Evolutionary conservation across 2,888 invertebrate species (phyloP).

Genomic region (Dasysyrphus tricinctus): DNA sequence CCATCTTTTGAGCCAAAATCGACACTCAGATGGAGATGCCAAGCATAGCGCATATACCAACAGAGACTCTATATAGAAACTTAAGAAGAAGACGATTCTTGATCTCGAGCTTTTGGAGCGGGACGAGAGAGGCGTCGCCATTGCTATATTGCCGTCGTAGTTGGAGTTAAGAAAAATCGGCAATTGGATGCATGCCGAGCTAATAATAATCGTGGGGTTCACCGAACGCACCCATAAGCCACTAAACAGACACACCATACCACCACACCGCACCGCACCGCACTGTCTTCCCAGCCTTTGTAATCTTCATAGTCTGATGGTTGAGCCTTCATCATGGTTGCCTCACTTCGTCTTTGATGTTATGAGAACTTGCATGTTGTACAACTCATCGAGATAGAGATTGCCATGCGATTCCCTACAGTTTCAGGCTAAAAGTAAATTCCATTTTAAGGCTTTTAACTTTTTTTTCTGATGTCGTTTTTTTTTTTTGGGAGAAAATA

Average conservation of each 20-base stretch:
- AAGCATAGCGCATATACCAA: neutral
- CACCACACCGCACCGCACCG: neutral
- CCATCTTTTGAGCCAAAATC: conserved; percentile 51
- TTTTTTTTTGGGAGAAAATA: conserved; percentile 44
- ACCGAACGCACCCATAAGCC: conserved; percentile 84
- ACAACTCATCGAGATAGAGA: conserved; percentile 29
- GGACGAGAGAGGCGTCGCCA: neutral
- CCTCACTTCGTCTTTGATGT: conserved; percentile 19
- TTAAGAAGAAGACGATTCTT: conserved; percentile 28
- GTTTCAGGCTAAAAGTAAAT: conserved; percentile 47
- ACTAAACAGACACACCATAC: conserved; percentile 38
- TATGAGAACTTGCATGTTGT: conserved; percentile 52
- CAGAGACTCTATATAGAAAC: neutral
- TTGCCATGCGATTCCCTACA: conserved; percentile 38
- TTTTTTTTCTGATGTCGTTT: neutral
- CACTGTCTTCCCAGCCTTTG: neutral
- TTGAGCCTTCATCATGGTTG: conserved; percentile 29
- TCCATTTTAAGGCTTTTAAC: conserved; percentile 37
- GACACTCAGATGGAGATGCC: conserved; percentile 44
- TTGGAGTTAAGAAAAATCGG: conserved; percentile 48
- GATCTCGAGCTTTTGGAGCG: conserved; percentile 38
- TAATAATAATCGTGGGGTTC: conserved; percentile 83
- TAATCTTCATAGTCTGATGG: neutral
- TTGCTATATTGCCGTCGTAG: neutral
- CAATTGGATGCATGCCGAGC: conserved; percentile 76